Percentiles rank a stretch among this genome's conserved stretches.
Conservation (phyloP, 1,140 invertebrate species). For the Hydropsyche tenuis region DNA sequence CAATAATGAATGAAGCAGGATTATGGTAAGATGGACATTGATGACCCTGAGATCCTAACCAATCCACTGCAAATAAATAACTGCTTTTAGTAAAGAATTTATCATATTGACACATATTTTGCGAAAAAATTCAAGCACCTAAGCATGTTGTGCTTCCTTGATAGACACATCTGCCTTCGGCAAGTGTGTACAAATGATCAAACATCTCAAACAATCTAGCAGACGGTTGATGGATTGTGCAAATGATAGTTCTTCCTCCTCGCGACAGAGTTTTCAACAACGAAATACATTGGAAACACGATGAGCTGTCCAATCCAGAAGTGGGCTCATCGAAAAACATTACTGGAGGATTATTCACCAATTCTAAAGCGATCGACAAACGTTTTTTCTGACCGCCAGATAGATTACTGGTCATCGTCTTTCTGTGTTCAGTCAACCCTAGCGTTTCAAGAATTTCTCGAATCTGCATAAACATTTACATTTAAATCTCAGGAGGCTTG, state of each 20-base stretch:
- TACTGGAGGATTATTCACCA: constrained; percentile 93
- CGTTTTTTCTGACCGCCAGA: constrained; percentile 97
- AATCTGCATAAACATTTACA: constrained; percentile 76
- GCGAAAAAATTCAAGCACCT: no score
- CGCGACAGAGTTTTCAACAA: constrained; percentile 86
- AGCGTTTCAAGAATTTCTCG: constrained; percentile 90
- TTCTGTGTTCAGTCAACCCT: constrained; percentile 82
- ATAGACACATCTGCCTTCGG: constrained; percentile 94
- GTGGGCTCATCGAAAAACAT: constrained; percentile 99
- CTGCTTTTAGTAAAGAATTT: background rate
- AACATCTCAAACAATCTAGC: constrained; percentile 97
- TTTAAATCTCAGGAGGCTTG: constrained; percentile 24
- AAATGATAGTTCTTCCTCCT: constrained; percentile 93
- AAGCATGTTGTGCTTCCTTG: constrained; percentile 84
- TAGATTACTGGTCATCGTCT: constrained; percentile 87
- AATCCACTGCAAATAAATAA: constrained; percentile 71
- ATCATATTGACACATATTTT: constrained; percentile 26
- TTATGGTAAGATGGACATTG: constrained; percentile 96
- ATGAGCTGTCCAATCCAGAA: constrained; percentile 92
- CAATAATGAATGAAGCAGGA: constrained; percentile 95
- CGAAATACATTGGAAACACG: constrained; percentile 92
- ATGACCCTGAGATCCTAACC: constrained; percentile 79
- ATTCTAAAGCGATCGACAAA: constrained; percentile 92
- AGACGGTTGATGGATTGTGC: constrained; percentile 97
- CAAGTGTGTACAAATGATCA: constrained; percentile 92